A percentile compares a stretch with the other conserved stretches of the same genome.
phyloP scores from a whole-genome alignment of 2,888 invertebrate species.

The Phymatocera aterrima region DNA sequence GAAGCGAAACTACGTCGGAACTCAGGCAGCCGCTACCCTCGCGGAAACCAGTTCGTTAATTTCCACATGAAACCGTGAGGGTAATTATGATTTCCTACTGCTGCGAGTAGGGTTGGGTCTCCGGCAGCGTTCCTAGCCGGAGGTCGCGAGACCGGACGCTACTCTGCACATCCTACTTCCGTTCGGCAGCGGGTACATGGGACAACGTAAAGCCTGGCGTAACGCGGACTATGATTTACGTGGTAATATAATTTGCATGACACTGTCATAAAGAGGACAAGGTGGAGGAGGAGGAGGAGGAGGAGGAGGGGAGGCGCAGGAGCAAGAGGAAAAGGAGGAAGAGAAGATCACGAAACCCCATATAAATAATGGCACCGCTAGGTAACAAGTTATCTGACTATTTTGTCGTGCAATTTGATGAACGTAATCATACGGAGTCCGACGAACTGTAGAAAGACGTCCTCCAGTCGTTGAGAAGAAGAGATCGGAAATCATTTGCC shows the following conservation, averaged over 20 bases:
- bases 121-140: not conserved
- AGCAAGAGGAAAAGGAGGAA: no score
- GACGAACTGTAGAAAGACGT: not conserved
- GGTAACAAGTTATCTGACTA: not conserved
- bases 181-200: conserved; percentile 6
- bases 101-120: not conserved
- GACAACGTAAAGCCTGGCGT: conserved; percentile 48
- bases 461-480: not conserved
- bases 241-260: conserved; percentile 51
- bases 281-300: no score
- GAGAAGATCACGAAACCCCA: conserved; percentile 21
- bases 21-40: not conserved
- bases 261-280: conserved; percentile 28
- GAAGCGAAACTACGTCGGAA: not conserved
- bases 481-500: not conserved
- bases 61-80: conserved; percentile 27
- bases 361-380: not conserved
- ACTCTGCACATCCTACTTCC: conserved; percentile 37
- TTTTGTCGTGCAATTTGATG: not conserved
- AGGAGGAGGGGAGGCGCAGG: no score
- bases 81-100: conserved; percentile 46
- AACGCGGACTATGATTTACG: conserved; percentile 45
- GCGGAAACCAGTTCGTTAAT: not conserved
- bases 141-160: conserved; percentile 41
- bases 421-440: not conserved